Conservation (phyloP, 2,888 invertebrate species). For the Leptogaster cylindrica region DNA sequence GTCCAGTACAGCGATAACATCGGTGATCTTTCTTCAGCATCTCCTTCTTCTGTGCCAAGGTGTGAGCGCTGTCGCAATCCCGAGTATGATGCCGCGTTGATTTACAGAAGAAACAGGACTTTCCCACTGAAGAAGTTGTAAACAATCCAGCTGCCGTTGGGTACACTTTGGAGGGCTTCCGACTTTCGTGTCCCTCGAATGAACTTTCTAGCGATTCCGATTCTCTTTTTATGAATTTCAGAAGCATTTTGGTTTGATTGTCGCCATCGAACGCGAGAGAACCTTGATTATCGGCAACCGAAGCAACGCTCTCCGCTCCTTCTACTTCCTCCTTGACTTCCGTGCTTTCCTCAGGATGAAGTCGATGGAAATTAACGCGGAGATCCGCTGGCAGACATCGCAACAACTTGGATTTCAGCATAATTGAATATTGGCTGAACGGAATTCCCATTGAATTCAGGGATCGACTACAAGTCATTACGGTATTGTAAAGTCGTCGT, state of each 20-base stretch:
- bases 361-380: conserved; percentile 12
- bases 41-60: not conserved
- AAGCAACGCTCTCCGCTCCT: not conserved
- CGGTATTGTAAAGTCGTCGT: conserved; percentile 30
- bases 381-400: conserved; percentile 29
- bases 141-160: conserved; percentile 2
- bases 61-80: conserved; percentile 9
- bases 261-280: not conserved
- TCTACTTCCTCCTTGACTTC: too few relatives aligned
- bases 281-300: not conserved
- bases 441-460: conserved; percentile 6
- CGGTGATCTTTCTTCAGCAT: not conserved
- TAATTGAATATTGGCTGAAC: conserved; percentile 9
- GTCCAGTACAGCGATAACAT: not conserved
- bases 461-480: conserved; percentile 25
- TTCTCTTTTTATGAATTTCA: not conserved
- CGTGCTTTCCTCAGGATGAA: conserved; percentile 25
- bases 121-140: not conserved
- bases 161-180: not conserved
- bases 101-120: conserved; percentile 16
- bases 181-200: not conserved
- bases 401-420: conserved; percentile 33
- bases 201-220: not conserved
- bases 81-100: conserved; percentile 1
- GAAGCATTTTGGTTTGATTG: not conserved